Evolutionary conservation across 2,888 invertebrate genomes (phyloP).

Genomic region (Aspidapion aeneum): DNA sequence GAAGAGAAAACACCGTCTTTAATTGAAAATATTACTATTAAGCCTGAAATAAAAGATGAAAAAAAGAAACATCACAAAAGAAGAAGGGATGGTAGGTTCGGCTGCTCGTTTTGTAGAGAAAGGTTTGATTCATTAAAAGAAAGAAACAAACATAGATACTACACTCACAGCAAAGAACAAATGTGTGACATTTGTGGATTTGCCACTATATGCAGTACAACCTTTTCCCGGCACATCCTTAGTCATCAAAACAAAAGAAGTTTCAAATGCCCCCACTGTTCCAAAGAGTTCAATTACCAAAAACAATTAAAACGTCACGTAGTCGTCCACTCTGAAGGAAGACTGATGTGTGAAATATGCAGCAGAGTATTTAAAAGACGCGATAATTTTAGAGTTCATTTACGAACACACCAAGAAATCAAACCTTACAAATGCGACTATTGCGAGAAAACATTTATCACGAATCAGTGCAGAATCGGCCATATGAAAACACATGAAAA

Average conservation of each 20-base stretch:
- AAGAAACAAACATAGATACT: background rate
- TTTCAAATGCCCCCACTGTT: slow-evolving; percentile 14
- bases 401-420: slow-evolving; percentile 26
- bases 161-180: background rate
- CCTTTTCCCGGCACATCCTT: background rate
- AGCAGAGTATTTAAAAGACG: slow-evolving; percentile 46
- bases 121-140: background rate
- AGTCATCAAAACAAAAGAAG: background rate
- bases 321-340: background rate
- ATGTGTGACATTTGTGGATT: background rate
- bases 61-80: no score
- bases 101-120: background rate
- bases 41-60: no score
- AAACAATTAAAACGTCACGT: slow-evolving; percentile 5
- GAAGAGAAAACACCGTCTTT: no score
- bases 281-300: slow-evolving; percentile 8
- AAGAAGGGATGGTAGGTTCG: no score
- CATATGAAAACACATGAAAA: slow-evolving; percentile 21
- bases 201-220: background rate
- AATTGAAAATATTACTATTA: no score
- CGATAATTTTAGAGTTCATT: slow-evolving; percentile 40
- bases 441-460: slow-evolving; percentile 34
- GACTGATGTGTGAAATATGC: slow-evolving; percentile 17
- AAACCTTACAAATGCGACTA: slow-evolving; percentile 28
- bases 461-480: slow-evolving; percentile 26